phyloP scores from a whole-genome alignment of 1,140 invertebrate genomes.

The Pemphigus obesinymphae region DNA sequence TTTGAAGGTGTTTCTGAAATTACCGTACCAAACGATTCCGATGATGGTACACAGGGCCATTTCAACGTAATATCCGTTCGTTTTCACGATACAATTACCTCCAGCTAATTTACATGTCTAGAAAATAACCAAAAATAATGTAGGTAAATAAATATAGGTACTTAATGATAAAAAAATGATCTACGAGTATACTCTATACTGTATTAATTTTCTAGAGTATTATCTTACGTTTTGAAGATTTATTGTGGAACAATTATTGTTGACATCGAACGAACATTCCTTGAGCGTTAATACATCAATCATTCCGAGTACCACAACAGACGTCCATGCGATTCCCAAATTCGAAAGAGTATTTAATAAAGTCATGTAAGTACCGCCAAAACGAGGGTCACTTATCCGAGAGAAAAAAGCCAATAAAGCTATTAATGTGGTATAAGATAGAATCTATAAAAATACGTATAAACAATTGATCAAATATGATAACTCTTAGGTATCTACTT shows the following conservation, averaged over 20 bases:
- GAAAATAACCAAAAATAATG: not conserved
- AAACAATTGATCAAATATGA: not conserved
- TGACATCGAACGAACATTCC: conserved; percentile 54
- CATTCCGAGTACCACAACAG: conserved; percentile 83
- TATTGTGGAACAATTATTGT: not conserved
- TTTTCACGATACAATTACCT: not conserved
- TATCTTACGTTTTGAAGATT: conserved; percentile 1
- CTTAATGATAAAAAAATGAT: not conserved
- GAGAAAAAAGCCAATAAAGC: conserved; percentile 77
- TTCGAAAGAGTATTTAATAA: conserved; percentile 94
- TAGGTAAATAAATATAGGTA: not conserved
- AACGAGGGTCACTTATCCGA: conserved; percentile 81
- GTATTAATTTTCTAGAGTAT: not conserved
- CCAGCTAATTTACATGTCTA: not conserved
- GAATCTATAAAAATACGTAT: not conserved
- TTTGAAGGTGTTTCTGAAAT: not conserved
- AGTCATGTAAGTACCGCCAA: conserved; percentile 99
- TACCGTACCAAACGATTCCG: conserved; percentile 71
- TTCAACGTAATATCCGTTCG: conserved; percentile 91
- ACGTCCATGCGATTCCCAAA: conserved; percentile 95
- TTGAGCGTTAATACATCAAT: conserved; percentile 84
- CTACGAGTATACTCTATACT: too few species aligned
- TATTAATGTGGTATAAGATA: conserved; percentile 70
- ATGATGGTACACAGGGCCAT: conserved; percentile 71
- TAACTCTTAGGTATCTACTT: too few species aligned